phyloP scores from a whole-genome alignment of 2,888 invertebrate species.

The Philaethria dido region DNA sequence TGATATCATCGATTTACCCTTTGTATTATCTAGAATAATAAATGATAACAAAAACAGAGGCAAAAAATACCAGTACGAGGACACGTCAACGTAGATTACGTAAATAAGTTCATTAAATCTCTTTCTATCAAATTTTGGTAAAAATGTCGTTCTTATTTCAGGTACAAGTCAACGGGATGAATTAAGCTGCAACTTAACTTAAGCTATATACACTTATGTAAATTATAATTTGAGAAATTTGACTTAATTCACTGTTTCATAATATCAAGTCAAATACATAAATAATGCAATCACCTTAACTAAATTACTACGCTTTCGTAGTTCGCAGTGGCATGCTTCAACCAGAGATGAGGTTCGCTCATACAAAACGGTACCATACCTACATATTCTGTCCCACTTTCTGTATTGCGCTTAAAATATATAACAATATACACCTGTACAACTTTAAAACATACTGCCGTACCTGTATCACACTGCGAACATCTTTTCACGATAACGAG shows the following conservation, averaged over 20 bases:
- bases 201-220: background rate
- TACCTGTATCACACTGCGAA: conserved; percentile 8
- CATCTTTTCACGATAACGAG: conserved; percentile 17
- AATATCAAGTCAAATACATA: background rate
- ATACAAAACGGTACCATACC: conserved; percentile 1
- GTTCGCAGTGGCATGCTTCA: background rate
- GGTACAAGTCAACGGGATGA: no score
- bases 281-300: conserved; percentile 10
- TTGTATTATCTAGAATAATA: no score
- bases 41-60: no score
- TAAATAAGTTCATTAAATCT: no score
- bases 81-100: no score
- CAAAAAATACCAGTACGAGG: no score
- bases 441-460: conserved; percentile 9
- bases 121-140: no score
- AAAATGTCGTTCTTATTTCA: no score
- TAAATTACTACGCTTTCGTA: conserved; percentile 12
- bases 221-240: background rate
- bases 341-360: background rate
- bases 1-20: no score
- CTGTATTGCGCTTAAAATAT: background rate
- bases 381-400: background rate
- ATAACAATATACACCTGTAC: conserved; percentile 14
- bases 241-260: background rate
- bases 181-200: no score